Evolutionary conservation across 2,113 vertebrate species (phyloP), one percentile per base, ranked within the genome.

Genomic region (Symphodus melops): DNA sequence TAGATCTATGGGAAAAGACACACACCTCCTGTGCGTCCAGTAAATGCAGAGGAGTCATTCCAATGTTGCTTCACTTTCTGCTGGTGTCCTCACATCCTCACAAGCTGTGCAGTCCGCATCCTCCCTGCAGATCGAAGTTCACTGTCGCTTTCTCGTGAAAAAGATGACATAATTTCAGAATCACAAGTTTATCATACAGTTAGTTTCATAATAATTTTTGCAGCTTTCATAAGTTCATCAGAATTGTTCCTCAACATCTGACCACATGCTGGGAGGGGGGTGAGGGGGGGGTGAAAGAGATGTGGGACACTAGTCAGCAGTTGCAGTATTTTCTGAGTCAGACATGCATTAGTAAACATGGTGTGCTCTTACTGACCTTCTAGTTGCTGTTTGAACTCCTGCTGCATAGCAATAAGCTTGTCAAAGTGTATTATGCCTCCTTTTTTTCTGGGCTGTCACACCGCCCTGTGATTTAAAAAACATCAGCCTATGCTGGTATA

Each of bases 321-420:
- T 25, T 59, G 64, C 52, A 56, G 60, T 63, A 54, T 57, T 49
- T 78, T 51, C 53, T 68, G 56, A 79, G 72, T 75, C 55, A 68
- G 55, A 58, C 37, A 6, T n/a, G 59, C 52, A 79, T 79, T 55
- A 58, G 64, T 64, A 83, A 81, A 56, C 71, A 80, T 28, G 41
- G 58, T 49, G 21, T 79, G 72, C 52, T 76, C 8, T 16, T 41
- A n/a, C 46, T 82, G 78, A 81, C 75, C 68, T 82, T 84, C 68
- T 21, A 36, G 64, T 67, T 48, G 20, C 23, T 52, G 44, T 41
- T 74, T 83, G 46, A 59, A 54, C 61, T 72, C 53, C 55, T 2
- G 36, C 75, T 62, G 77, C 68, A 77, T 79, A 75, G 72, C 72
- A 85, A 81, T 75, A 62, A 79, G 78, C 48, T 42, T 14, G 25